Base-by-base conservation (phyloP, 2,797 vertebrate genomes). In the Muscicapa striata region DNA sequence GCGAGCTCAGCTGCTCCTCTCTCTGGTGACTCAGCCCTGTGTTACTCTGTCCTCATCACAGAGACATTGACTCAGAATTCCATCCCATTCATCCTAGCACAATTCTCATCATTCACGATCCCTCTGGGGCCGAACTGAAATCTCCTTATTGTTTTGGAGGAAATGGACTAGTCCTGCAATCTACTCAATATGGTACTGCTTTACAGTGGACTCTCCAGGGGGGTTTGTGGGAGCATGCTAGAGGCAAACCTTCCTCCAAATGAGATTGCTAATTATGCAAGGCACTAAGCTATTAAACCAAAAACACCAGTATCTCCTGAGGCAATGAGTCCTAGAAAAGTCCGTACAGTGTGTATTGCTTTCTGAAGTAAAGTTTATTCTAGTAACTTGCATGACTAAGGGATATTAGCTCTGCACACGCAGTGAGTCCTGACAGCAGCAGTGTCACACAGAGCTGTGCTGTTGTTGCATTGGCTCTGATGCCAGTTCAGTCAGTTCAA, bases 371-470 rank as follows among this genome's bases (percentile, higher is more conserved):
- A 43, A 46, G n/a, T n/a, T n/a, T n/a, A n/a, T n/a, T n/a, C n/a
- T n/a, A n/a, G n/a, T n/a, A n/a, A n/a, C n/a, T n/a, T n/a, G 19
- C 22, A 22, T 80, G 21, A 20, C 29, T 46, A 70, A 54, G 5
- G 26, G 40, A 67, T 46, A 63, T 76, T 96, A 76, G 64, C 79
- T 87, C 24, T 63, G 72, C 57, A 13, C 2, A 3, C 2, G 40
- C 2, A 9, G 64, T 11, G 79, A 54, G 52, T 83, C 79, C 78
- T 87, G 64, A 57, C 58, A 64, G 87, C 89, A 77, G 45, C 0
- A 0, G 7, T 54, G 38, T 69, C 1, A 0, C 57, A 21, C 29
- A 23, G 58, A 1, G 0, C 49, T 0, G 0, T 3, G 7, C 57
- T 75, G 4, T 27, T 55, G 24, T 80, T 70, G 1, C 10, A 8